These are phyloP conservation scores for Diploscapter pachys DNA, from an alignment of 1,140 invertebrate species.

Conservation along the genomic window DNA sequence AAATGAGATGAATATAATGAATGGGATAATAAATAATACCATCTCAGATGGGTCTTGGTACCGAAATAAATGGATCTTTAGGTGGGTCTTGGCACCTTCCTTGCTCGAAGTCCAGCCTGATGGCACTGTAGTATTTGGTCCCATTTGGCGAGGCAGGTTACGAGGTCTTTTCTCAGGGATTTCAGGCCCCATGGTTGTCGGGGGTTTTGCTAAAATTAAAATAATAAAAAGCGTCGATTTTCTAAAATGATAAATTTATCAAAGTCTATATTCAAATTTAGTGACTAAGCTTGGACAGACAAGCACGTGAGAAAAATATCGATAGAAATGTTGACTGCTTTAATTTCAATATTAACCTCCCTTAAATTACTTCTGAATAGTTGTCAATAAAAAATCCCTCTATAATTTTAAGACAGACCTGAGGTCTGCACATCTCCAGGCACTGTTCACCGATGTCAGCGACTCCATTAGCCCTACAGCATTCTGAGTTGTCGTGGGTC, in stretches of 20 bases:
- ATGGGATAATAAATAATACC: too few species aligned
- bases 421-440: constrained; percentile 52
- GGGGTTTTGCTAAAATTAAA: constrained; percentile 44
- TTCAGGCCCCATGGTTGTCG: constrained; percentile 55
- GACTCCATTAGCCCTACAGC: constrained; percentile 49
- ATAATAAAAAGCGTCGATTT: constrained; percentile 3
- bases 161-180: constrained; percentile 55
- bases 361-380: too few species aligned
- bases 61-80: too few species aligned
- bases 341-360: too few species aligned
- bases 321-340: too few species aligned
- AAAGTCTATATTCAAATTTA: too few species aligned
- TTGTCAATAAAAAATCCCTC: too few species aligned
- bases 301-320: too few species aligned
- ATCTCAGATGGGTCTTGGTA: too few species aligned
- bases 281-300: too few species aligned
- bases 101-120: constrained; percentile 54
- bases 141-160: constrained; percentile 57
- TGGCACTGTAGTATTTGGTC: constrained; percentile 57
- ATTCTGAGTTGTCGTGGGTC: constrained; percentile 57
- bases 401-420: constrained; percentile 33
- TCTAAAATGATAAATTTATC: constrained; percentile 5
- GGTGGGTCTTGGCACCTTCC: constrained; percentile 41
- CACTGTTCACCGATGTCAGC: constrained; percentile 55
- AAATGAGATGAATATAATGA: too few species aligned